A percentile compares a stretch with the other conserved stretches of the same genome.
phyloP scores from a whole-genome alignment of 2,888 invertebrate genomes.

The Spodoptera exigua region DNA sequence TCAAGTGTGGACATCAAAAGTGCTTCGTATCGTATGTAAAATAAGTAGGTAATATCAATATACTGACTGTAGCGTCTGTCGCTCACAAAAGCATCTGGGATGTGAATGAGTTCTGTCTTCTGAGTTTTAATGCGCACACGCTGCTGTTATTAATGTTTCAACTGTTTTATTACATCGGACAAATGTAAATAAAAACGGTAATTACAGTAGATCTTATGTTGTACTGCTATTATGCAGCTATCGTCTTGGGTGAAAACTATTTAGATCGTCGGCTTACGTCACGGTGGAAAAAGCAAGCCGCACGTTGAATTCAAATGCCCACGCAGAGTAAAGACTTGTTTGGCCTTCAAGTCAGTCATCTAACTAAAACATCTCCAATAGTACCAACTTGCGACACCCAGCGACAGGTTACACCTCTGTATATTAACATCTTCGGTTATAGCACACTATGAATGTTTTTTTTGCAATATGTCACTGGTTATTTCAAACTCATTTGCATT shows the following conservation, averaged over 20 bases:
- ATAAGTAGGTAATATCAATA: slow-evolving; percentile 8
- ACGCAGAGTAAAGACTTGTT: slow-evolving; percentile 42
- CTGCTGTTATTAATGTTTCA: slow-evolving; percentile 19
- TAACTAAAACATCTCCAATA: slow-evolving; percentile 50
- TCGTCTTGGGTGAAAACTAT: slow-evolving; percentile 18
- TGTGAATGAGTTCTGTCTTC: slow-evolving; percentile 36
- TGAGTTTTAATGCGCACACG: slow-evolving; percentile 12
- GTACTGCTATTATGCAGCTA: slow-evolving; percentile 6
- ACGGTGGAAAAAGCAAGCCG: slow-evolving; percentile 27
- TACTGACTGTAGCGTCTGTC: no score
- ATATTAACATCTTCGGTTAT: slow-evolving; percentile 37
- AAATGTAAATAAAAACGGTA: slow-evolving; percentile 15
- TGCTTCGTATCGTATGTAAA: slow-evolving; percentile 19
- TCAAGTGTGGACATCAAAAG: slow-evolving; percentile 27
- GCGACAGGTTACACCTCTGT: slow-evolving; percentile 53
- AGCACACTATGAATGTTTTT: slow-evolving; percentile 38
- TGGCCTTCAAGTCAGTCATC: slow-evolving; percentile 49
- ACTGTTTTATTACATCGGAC: slow-evolving; percentile 12
- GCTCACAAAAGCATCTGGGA: slow-evolving; percentile 6
- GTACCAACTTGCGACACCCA: slow-evolving; percentile 53
- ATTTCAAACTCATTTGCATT: slow-evolving; percentile 49
- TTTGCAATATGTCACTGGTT: slow-evolving; percentile 48
- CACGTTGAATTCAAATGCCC: slow-evolving; percentile 34
- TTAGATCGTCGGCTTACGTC: slow-evolving; percentile 18
- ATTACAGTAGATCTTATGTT: background rate